Evolutionary conservation across 1,140 invertebrate genomes (phyloP).

Genomic region (Drosophila insularis): DNA sequence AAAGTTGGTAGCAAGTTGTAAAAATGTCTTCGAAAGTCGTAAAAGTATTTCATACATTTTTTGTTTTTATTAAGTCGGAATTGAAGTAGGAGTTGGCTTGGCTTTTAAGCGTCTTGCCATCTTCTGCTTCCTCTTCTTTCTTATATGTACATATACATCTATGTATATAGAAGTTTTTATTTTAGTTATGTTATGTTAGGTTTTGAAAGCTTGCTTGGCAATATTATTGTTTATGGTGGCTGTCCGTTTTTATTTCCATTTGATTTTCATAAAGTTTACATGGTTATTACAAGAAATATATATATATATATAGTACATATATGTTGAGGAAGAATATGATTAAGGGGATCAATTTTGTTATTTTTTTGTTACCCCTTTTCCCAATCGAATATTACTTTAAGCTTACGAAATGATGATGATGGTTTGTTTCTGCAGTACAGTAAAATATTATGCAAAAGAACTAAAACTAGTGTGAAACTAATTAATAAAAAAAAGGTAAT

Average conservation of each 20-base stretch:
- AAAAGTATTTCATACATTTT: conserved; percentile 81
- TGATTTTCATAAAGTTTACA: conserved; percentile 81
- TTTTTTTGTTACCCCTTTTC: not conserved
- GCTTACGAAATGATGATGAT: conserved; percentile 1
- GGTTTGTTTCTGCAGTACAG: not conserved
- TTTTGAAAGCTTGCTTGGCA: conserved; percentile 46
- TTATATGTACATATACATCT: too few species aligned
- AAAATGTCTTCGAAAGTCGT: conserved; percentile 81
- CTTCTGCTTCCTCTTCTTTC: conserved; percentile 14
- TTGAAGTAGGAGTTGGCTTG: conserved; percentile 1
- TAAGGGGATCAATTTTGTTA: conserved; percentile 2
- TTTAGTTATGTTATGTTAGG: conserved; percentile 39
- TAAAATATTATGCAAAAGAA: not conserved
- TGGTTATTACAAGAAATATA: conserved; percentile 56
- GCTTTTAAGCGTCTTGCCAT: conserved; percentile 16
- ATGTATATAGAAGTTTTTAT: conserved; percentile 39
- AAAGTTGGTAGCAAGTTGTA: conserved; percentile 76
- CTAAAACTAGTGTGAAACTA: not conserved
- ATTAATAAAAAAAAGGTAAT: too few species aligned
- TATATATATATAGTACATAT: not conserved
- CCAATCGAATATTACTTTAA: conserved; percentile 3
- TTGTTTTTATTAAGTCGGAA: conserved; percentile 76
- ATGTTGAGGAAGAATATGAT: not conserved
- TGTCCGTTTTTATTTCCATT: conserved; percentile 78
- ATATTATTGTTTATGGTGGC: conserved; percentile 79